Base-by-base conservation (phyloP, 2,797 vertebrate species). In the Ctenosaura bakeri region DNA sequence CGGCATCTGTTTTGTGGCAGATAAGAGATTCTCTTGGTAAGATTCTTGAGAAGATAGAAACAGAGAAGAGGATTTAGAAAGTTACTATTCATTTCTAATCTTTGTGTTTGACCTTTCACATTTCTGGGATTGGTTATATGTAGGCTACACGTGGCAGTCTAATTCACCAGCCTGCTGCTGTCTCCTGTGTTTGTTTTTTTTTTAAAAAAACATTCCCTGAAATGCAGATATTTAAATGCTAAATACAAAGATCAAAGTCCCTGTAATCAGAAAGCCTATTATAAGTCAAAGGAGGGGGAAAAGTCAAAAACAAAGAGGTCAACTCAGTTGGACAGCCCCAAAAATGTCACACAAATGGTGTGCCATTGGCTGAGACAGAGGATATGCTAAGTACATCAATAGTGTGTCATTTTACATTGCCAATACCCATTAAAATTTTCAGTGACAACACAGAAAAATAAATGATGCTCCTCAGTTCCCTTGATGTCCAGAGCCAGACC, bases 271-370 rank as follows among this genome's bases (percentile, higher is more conserved):
- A 62, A 89, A 81, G 83, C 5, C 24, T 85, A 74, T 85, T 83
- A 90, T 89, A 90, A 92, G 29, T 50, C 14, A 91, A 89, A 46
- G 42, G 42, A 81, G 50, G 64, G 77, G 91, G 90, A 92, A 95
- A 92, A 88, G 73, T 38, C 32, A 46, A 84, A 35, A 8, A 38
- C 46, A 80, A 66, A 83, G 24, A 6, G 38, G 52, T 64, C 82
- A 85, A 84, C 85, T 89, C 81, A 89, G 6, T 1, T 90, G 56
- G n/a, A 1, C 6, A 54, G 2, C 0, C 18, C 86, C 89, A 22
- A 1, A 46, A 87, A 81, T 52, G n/a, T 13, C 62, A 82, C 18
- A 78, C 0, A 91, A 88, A 83, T 84, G 89, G 4, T 92, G 56
- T 50, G 42, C 10, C 24, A 18, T 54, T 38, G 20, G 24, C 12